Percentiles rank a stretch among this genome's conserved stretches.
Conservation (phyloP, 2,888 invertebrate genomes). For the Eristalis intricaria region DNA sequence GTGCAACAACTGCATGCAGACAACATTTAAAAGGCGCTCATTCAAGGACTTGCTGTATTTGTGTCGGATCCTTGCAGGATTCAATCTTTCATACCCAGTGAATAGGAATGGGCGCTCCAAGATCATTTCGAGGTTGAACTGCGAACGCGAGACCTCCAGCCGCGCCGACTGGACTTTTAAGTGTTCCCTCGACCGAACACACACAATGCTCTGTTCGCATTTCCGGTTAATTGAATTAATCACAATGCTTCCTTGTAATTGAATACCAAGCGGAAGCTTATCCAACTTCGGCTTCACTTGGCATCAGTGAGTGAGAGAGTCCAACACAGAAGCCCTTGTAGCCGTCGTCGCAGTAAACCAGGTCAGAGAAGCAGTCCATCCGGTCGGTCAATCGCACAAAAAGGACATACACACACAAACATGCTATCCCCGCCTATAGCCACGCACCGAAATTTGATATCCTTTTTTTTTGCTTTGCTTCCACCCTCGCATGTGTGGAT, state of each 20-base stretch:
- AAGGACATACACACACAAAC: background rate
- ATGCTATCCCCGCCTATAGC: background rate
- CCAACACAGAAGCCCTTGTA: background rate
- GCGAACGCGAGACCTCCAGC: too few relatives aligned
- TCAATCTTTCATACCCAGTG: too few relatives aligned
- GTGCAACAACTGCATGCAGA: background rate
- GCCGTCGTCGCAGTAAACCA: background rate
- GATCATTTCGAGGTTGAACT: too few relatives aligned
- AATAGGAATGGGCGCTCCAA: background rate
- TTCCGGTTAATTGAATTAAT: background rate
- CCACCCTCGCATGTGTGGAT: background rate
- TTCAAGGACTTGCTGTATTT: background rate
- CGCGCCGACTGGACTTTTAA: background rate
- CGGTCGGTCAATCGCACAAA: conserved; percentile 32
- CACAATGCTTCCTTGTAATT: background rate
- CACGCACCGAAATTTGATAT: conserved; percentile 39
- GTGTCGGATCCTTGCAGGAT: background rate
- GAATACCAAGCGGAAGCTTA: conserved; percentile 23
- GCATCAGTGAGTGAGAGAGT: too few relatives aligned
- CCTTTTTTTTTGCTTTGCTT: background rate
- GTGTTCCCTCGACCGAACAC: background rate
- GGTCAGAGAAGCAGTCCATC: conserved; percentile 50
- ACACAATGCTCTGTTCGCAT: background rate
- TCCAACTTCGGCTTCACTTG: background rate
- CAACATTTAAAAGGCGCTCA: background rate